Base-by-base conservation (phyloP, 2,888 invertebrate species). In the Onthophagus sagittarius region DNA sequence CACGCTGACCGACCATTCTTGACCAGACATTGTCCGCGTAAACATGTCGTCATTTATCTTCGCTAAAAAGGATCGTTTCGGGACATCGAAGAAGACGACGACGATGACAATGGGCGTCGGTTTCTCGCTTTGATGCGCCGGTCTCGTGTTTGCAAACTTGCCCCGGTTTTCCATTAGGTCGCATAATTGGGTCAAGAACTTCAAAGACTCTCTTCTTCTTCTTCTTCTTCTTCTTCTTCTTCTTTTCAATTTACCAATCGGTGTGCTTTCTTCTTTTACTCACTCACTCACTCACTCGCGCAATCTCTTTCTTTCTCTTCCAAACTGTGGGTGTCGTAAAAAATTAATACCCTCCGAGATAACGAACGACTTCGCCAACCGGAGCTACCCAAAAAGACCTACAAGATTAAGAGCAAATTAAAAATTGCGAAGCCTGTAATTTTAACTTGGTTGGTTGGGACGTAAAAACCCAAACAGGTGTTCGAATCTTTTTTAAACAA, bases 341-440 rank as follows among this genome's bases (percentile, higher is more conserved):
- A 53, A 53, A 53, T 53, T 53, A 53, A 53, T 53, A 53, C 39
- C 64, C 14, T 15, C 13, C 9, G 13, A 64, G 64, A 64, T 64
- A 64, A 64, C 15, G 64, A 64, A 64, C 23, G 67, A 32, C 32
- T 67, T 15, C 31, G 15, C 13, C 32, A 32, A 67, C 67, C 67
- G 67, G 31, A 23, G n/a, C 23, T 15, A 67, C 31, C 7, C 23
- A 67, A 67, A n/a, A 67, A 67, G 31, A 23, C 3, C n/a, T 31
- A 15, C 23, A 67, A 15, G 32, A 31, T 15, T 14, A 7, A 32
- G 67, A 15, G 32, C 67, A 67, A 67, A 67, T 67, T 67, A 67
- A 67, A 67, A 67, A 67, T 67, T 32, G 67, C 11, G 67, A 67
- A 67, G 67, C 31, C 67, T 9, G 67, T 32, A 67, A 67, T 67